Conservation (phyloP, 2,797 vertebrate species). For the Ptychadena robeensis region DNA sequence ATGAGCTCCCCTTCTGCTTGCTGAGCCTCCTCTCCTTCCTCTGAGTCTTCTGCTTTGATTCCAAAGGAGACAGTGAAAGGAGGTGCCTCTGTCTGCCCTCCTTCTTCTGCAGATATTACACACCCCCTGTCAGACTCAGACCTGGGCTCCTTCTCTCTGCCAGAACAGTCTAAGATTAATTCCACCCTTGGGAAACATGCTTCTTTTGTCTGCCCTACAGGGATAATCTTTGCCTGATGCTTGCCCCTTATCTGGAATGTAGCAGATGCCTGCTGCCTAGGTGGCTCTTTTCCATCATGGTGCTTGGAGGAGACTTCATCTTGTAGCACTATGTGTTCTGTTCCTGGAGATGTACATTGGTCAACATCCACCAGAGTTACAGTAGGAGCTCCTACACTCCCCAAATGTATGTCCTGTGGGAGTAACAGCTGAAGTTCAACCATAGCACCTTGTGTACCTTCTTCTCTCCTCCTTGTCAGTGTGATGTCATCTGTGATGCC, state of each 20-base stretch:
- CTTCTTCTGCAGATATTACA: conserved; percentile 84
- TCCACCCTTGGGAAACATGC: conserved; percentile 80
- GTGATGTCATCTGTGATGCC: conserved; percentile 58
- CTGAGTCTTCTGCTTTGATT: conserved; percentile 85
- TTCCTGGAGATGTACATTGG: conserved; percentile 64
- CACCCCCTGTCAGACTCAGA: conserved; percentile 78
- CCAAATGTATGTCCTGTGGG: conserved; percentile 71
- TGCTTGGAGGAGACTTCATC: conserved; percentile 61
- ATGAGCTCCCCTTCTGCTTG: conserved; percentile 82
- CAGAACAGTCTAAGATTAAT: conserved; percentile 78
- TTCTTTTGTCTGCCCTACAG: conserved; percentile 68
- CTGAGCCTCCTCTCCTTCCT: conserved; percentile 84
- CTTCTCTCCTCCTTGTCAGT: conserved; percentile 63
- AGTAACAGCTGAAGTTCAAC: conserved; percentile 89
- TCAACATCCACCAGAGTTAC: conserved; percentile 70
- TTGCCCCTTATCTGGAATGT: conserved; percentile 72
- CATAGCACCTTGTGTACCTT: conserved; percentile 71
- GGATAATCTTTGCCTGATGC: conserved; percentile 76
- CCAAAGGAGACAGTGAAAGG: conserved; percentile 86
- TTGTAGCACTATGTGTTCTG: conserved; percentile 58
- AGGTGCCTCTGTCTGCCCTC: conserved; percentile 83
- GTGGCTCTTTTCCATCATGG: conserved; percentile 58
- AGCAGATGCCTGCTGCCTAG: conserved; percentile 69
- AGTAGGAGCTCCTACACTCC: conserved; percentile 66
- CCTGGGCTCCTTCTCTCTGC: conserved; percentile 74